These are phyloP conservation scores for Mus spicilegus DNA, from an alignment of 2,113 vertebrate genomes.

Conservation along the genomic window DNA sequence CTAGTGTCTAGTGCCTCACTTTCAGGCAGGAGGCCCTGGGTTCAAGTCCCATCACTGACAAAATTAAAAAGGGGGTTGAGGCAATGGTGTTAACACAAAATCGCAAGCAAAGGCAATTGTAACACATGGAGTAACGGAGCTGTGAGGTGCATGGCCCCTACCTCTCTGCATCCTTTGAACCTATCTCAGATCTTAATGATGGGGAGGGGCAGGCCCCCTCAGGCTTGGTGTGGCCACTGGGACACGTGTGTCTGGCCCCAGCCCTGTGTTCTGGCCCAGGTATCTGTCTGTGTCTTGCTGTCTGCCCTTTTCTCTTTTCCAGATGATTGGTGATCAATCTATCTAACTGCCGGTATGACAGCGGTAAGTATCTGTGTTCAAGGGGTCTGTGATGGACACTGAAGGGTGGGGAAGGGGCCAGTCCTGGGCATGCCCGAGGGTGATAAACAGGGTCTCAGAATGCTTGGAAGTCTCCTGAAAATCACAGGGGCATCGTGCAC, in stretches of 20 bases:
- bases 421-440: background rate
- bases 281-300: constrained; percentile 81
- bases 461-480: background rate
- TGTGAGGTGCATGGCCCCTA: background rate
- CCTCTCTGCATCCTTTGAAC: no score
- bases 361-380: constrained; percentile 74
- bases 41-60: background rate
- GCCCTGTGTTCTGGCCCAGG: background rate
- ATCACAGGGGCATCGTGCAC: background rate
- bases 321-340: constrained; percentile 88
- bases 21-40: background rate
- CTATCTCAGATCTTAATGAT: fast-evolving
- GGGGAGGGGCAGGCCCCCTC: background rate
- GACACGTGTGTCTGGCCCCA: background rate
- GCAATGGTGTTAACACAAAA: background rate
- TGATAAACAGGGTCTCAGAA: background rate
- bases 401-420: background rate
- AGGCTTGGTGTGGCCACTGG: background rate
- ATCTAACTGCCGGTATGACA: constrained; percentile 85
- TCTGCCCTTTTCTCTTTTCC: constrained; percentile 83
- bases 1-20: background rate
- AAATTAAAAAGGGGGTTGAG: background rate
- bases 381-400: fast-evolving
- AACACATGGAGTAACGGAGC: no score
- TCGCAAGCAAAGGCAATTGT: no score